Evolutionary conservation across 1,140 invertebrate species (phyloP).

Genomic region (Euglossa dilemma): DNA sequence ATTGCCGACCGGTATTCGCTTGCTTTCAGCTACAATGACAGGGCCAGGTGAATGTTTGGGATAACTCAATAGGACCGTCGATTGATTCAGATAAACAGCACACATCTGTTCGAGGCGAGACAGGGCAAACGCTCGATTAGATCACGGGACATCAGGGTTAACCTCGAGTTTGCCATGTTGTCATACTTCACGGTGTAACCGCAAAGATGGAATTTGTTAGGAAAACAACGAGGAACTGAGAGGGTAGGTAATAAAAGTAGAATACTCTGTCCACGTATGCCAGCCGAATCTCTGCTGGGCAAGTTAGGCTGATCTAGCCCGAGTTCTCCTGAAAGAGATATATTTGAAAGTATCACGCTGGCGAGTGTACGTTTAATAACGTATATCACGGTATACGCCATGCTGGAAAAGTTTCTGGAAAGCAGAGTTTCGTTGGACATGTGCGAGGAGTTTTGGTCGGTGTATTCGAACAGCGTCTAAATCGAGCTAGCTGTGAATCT

Average conservation of each 20-base stretch:
- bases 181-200: not conserved
- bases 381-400: not conserved
- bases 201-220: not conserved
- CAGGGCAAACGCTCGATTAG: not conserved
- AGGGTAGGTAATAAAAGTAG: not conserved
- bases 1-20: not conserved
- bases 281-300: not conserved
- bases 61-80: slow-evolving; percentile 21
- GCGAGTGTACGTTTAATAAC: slow-evolving; percentile 1
- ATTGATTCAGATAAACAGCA: not conserved
- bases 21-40: not conserved
- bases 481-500: not conserved
- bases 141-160: not conserved
- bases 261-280: not conserved
- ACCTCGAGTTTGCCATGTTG: not conserved
- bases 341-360: not conserved
- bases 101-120: not conserved
- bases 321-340: not conserved
- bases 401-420: not conserved
- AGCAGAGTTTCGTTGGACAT: not conserved
- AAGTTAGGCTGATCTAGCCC: not conserved
- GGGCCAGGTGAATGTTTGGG: slow-evolving; percentile 22
- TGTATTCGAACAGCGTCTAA: not conserved
- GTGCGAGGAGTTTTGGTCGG: not conserved
- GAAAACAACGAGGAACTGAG: not conserved